A percentile compares a stretch with the other conserved stretches of the same genome.
phyloP scores from a whole-genome alignment of 2,888 invertebrate species.

The Cantharis lateralis region DNA sequence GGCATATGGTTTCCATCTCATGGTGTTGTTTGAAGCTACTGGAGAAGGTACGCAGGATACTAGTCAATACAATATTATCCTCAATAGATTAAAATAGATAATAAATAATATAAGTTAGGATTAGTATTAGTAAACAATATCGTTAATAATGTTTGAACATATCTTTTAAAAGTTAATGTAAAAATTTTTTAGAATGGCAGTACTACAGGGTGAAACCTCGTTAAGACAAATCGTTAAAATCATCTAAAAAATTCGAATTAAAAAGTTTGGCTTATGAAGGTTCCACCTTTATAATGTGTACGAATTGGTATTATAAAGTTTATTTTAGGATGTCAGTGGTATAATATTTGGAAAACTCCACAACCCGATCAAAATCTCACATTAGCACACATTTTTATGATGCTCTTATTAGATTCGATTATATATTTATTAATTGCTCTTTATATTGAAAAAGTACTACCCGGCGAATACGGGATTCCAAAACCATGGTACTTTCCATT shows the following conservation, averaged over 20 bases:
- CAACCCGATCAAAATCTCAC: constrained; percentile 70
- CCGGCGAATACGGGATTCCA: constrained; percentile 60
- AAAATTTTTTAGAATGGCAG: neutral
- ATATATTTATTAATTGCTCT: constrained; percentile 77
- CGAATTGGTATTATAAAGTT: neutral
- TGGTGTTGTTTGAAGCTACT: constrained; percentile 72
- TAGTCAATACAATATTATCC: neutral
- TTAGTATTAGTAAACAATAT: too few species aligned
- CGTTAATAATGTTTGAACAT: too few species aligned
- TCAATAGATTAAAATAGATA: neutral
- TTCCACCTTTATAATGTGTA: neutral
- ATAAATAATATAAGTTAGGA: too few species aligned
- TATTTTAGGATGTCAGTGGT: constrained; percentile 64
- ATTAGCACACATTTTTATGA: constrained; percentile 71
- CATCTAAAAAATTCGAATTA: neutral
- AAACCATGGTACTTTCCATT: constrained; percentile 25
- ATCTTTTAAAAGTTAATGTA: too few species aligned
- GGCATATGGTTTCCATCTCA: constrained; percentile 76
- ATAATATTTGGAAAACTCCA: constrained; percentile 64
- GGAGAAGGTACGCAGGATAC: constrained; percentile 61
- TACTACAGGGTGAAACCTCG: neutral
- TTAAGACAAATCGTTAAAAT: neutral
- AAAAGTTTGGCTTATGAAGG: neutral
- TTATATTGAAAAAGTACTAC: constrained; percentile 85
- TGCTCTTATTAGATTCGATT: constrained; percentile 71